phyloP scores from a whole-genome alignment of 1,140 invertebrate species.

The Heliothis virescens region DNA sequence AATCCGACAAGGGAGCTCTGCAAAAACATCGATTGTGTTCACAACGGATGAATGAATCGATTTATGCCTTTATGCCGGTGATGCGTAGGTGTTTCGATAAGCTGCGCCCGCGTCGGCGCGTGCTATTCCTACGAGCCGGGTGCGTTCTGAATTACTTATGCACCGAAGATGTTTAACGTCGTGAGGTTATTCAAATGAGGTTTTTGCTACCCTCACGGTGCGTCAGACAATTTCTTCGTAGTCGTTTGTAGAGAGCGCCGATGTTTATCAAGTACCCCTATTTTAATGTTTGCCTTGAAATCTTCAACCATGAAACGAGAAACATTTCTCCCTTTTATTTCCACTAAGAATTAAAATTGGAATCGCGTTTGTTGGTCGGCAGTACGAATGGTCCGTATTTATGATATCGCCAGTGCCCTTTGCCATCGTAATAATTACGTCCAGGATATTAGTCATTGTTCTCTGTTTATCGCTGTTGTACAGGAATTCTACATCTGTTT shows the following conservation, averaged over 20 bases:
- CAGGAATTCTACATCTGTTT: slow-evolving; percentile 4
- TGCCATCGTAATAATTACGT: slow-evolving; percentile 33
- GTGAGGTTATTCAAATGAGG: slow-evolving; percentile 62
- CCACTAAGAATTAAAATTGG: no score
- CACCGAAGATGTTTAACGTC: slow-evolving; percentile 55
- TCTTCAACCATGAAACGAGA: slow-evolving; percentile 15
- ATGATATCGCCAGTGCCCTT: slow-evolving; percentile 24
- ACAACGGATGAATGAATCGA: slow-evolving; percentile 42
- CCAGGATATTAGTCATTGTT: slow-evolving; percentile 34
- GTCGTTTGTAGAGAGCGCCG: slow-evolving; percentile 8
- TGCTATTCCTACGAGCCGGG: slow-evolving; percentile 54
- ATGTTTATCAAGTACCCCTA: slow-evolving; percentile 30
- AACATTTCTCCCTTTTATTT: no score
- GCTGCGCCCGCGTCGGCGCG: slow-evolving; percentile 49
- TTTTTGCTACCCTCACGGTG: slow-evolving; percentile 57
- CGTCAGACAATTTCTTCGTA: slow-evolving; percentile 54
- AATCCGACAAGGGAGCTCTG: background rate
- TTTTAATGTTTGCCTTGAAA: slow-evolving; percentile 15
- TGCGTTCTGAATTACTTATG: slow-evolving; percentile 60
- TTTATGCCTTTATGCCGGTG: slow-evolving; percentile 38
- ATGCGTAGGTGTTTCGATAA: slow-evolving; percentile 45
- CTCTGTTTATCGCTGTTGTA: slow-evolving; percentile 24
- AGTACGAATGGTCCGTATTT: background rate
- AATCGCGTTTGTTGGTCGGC: no score
- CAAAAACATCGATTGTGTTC: slow-evolving; percentile 40